Evolutionary conservation across 2,888 invertebrate genomes (phyloP).

Genomic region (Podabrus alpinus): DNA sequence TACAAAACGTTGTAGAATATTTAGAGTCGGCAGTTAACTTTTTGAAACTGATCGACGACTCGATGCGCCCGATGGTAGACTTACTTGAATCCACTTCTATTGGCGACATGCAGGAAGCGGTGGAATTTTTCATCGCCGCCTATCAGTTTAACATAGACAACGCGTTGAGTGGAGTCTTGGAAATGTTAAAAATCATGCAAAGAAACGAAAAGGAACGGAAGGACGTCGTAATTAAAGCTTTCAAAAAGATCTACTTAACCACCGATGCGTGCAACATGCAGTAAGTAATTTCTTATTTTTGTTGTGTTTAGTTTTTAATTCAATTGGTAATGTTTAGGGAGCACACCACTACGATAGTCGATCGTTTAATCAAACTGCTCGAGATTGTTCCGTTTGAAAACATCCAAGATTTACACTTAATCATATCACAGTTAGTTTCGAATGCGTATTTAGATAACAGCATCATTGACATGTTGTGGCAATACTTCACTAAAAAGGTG

Average conservation of each 20-base stretch:
- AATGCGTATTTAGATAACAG: conserved; percentile 61
- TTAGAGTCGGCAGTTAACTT: conserved; percentile 60
- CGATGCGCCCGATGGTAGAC: conserved; percentile 70
- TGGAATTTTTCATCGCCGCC: conserved; percentile 84
- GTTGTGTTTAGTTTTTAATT: neutral
- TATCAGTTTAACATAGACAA: conserved; percentile 78
- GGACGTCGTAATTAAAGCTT: conserved; percentile 78
- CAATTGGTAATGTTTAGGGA: conserved; percentile 49
- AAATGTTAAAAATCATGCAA: conserved; percentile 80
- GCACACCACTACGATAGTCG: conserved; percentile 61
- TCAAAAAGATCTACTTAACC: conserved; percentile 71
- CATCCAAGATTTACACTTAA: conserved; percentile 63
- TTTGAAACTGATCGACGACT: conserved; percentile 51
- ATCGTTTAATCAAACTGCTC: conserved; percentile 63
- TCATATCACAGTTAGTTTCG: conserved; percentile 66
- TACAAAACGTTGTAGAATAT: conserved; percentile 67
- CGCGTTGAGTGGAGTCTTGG: conserved; percentile 59
- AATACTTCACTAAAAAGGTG: conserved; percentile 70
- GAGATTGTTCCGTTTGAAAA: conserved; percentile 63
- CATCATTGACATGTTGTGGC: conserved; percentile 73
- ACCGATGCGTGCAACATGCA: conserved; percentile 59
- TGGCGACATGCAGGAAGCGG: conserved; percentile 85
- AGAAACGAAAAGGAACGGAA: conserved; percentile 75
- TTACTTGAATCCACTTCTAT: conserved; percentile 74
- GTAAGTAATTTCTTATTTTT: conserved; percentile 41